Conservation (phyloP, 2,888 invertebrate species). For the Pammene aurita region DNA sequence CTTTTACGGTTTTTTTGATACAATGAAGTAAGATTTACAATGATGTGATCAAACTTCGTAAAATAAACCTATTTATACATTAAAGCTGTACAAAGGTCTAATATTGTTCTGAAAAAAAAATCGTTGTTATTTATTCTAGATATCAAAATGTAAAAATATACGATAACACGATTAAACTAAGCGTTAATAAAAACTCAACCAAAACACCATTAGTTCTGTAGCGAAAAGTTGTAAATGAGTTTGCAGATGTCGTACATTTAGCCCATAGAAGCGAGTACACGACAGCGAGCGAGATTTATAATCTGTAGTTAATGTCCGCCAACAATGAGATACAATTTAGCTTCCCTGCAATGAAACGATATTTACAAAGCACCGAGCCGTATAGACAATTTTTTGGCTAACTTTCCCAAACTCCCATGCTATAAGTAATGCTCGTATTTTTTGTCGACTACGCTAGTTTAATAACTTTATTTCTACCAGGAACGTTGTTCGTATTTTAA, state of each 20-base stretch:
- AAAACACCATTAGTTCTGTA: constrained; percentile 46
- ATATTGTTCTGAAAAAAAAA: no score
- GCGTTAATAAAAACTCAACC: constrained; percentile 40
- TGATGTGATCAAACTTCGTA: no score
- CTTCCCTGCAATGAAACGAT: constrained; percentile 65
- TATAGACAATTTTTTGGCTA: constrained; percentile 70
- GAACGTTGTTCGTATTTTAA: constrained; percentile 64
- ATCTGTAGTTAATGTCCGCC: constrained; percentile 73
- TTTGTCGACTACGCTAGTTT: constrained; percentile 63
- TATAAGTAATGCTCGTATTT: constrained; percentile 57
- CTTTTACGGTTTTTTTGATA: no score
- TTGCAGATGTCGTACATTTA: constrained; percentile 52
- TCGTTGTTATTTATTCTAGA: no score
- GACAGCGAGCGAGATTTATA: constrained; percentile 71
- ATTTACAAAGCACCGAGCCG: constrained; percentile 68
- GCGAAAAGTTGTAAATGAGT: constrained; percentile 58
- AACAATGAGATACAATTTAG: constrained; percentile 79
- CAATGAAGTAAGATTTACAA: no score
- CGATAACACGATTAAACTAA: constrained; percentile 10
- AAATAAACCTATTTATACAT: no score
- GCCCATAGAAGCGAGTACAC: constrained; percentile 49
- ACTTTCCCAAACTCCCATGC: constrained; percentile 64
- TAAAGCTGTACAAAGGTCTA: no score
- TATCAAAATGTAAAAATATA: not conserved
- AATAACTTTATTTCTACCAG: constrained; percentile 73